Percentiles rank a stretch among this genome's conserved stretches.
Conservation (phyloP, 30 jellyfish, hydroid and myxozoan species). For the Aurelia aurita region DNA sequence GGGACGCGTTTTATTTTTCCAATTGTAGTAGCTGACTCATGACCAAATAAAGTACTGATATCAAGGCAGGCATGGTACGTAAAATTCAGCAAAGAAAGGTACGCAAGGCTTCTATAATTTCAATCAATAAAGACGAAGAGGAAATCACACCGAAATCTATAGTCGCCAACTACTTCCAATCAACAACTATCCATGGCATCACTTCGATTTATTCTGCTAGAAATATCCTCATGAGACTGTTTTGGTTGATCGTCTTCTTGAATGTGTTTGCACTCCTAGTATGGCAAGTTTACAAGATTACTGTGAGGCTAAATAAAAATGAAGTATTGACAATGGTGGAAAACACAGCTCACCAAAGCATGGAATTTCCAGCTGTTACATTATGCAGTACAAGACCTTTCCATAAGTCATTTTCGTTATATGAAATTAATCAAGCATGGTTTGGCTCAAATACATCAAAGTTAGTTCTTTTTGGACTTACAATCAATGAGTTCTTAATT, state of each 20-base stretch:
- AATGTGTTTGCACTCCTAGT: background rate
- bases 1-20: too few species aligned
- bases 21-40: too few species aligned
- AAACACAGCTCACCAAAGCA: background rate
- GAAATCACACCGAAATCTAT: background rate
- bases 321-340: slow-evolving; percentile 1
- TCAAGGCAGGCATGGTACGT: too few species aligned
- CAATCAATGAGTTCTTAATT: background rate
- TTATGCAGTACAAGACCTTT: background rate
- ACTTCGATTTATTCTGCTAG: background rate
- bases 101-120: too few species aligned
- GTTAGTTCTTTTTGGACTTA: background rate
- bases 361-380: background rate
- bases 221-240: background rate
- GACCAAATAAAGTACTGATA: too few species aligned
- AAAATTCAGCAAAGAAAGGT: too few species aligned
- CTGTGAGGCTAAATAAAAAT: background rate
- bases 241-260: background rate
- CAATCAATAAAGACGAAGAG: too few species aligned
- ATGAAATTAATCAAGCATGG: too few species aligned
- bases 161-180: background rate
- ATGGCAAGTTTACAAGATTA: background rate
- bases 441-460: too few species aligned
- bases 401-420: too few species aligned
- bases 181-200: background rate